A percentile compares a stretch with the other conserved stretches of the same genome.
phyloP scores from a whole-genome alignment of 92 coral and sea anemone genomes.

The Bergia sp. region DNA sequence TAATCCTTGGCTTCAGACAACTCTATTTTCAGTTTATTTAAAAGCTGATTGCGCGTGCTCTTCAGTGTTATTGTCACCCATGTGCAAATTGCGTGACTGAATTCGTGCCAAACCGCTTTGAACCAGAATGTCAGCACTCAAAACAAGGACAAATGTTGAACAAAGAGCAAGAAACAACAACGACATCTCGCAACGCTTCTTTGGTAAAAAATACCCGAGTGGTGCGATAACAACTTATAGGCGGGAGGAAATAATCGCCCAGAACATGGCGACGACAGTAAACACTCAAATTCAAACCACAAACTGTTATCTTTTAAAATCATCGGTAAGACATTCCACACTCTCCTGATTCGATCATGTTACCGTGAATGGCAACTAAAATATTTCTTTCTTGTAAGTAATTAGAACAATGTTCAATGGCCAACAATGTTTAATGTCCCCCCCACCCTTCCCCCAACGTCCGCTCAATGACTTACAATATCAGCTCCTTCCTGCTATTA shows the following conservation, averaged over 20 bases:
- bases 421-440: not conserved
- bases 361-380: not conserved
- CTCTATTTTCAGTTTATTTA: too few relatives aligned
- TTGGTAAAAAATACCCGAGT: not conserved
- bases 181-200: not conserved
- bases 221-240: not conserved
- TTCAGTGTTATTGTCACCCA: not conserved
- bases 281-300: not conserved
- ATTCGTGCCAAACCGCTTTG: not conserved
- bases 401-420: not conserved
- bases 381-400: not conserved
- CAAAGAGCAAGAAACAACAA: not conserved
- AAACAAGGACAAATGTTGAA: not conserved
- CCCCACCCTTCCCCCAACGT: not conserved
- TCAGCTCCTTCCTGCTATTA: too few relatives aligned
- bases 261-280: too few relatives aligned
- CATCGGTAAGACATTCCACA: not conserved
- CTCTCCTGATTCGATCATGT: not conserved
- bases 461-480: not conserved
- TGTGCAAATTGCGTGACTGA: not conserved
- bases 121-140: not conserved
- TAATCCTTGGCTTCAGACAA: too few relatives aligned
- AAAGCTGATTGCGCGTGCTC: not conserved
- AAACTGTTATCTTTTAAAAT: not conserved
- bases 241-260: not conserved